Evolutionary conservation across 2,888 invertebrate genomes (phyloP).

Genomic region (Cantharis nigra): DNA sequence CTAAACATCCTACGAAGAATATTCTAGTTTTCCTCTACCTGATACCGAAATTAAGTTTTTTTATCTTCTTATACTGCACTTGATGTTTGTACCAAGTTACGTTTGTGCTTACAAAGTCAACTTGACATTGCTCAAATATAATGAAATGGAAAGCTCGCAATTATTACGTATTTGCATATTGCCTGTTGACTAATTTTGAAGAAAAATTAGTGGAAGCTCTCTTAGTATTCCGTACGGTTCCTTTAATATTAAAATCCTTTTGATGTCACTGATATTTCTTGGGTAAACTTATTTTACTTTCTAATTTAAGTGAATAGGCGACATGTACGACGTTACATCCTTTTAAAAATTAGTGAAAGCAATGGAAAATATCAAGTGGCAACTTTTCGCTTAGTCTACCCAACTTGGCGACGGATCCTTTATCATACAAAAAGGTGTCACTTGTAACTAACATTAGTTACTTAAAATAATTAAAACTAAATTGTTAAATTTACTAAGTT

Average conservation of each 20-base stretch:
- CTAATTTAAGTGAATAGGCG: constrained; percentile 8
- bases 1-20: neutral
- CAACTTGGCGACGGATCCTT: constrained; percentile 3
- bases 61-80: neutral
- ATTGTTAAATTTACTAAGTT: neutral
- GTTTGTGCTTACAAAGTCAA: neutral
- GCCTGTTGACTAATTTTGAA: constrained; percentile 35
- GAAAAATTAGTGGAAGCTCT: constrained; percentile 31
- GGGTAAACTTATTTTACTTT: constrained; percentile 12
- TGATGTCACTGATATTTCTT: constrained; percentile 12
- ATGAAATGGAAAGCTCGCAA: constrained; percentile 31
- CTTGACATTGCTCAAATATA: constrained; percentile 19
- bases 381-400: constrained; percentile 8
- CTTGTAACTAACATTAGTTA: neutral
- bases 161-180: constrained; percentile 35
- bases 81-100: neutral
- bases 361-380: constrained; percentile 12
- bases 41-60: no score
- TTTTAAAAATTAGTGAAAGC: constrained; percentile 10
- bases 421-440: constrained; percentile 3
- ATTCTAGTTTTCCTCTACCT: neutral
- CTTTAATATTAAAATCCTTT: constrained; percentile 25
- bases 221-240: constrained; percentile 14
- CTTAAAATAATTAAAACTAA: no score
- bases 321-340: neutral